These are phyloP conservation scores for Lepisosteus osseus DNA, from an alignment of 2,113 vertebrate genomes.

Conservation along the genomic window DNA sequence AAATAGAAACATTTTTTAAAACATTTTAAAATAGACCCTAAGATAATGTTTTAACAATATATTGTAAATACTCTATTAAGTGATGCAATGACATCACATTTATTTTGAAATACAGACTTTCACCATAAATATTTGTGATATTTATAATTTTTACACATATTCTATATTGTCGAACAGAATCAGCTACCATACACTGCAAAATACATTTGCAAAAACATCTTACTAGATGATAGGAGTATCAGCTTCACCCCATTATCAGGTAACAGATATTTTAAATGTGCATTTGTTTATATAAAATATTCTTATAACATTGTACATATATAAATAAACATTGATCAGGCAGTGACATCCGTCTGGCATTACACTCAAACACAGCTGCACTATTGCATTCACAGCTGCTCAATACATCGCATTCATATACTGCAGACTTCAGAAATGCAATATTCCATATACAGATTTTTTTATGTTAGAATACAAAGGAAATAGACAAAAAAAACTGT, in stretches of 20 bases:
- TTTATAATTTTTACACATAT: constrained; percentile 35
- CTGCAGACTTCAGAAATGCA: not conserved
- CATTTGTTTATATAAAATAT: not conserved
- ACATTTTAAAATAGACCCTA: not conserved
- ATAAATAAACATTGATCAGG: constrained; percentile 18
- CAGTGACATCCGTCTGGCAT: constrained; percentile 22
- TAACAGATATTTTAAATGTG: constrained; percentile 12
- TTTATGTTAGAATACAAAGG: not conserved
- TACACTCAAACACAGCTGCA: constrained; percentile 15
- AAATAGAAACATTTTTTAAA: too few relatives aligned
- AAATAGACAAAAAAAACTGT: not conserved
- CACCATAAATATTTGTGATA: constrained; percentile 38
- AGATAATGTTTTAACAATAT: constrained; percentile 14
- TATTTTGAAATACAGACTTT: constrained; percentile 34
- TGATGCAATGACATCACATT: constrained; percentile 25
- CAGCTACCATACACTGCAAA: constrained; percentile 34
- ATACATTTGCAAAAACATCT: constrained; percentile 32
- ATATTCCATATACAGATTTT: not conserved
- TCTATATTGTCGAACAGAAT: constrained; percentile 25
- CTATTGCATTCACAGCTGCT: not conserved
- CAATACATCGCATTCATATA: not conserved
- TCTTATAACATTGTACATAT: constrained; percentile 12
- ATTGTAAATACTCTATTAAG: constrained; percentile 25
- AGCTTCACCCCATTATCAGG: constrained; percentile 12
- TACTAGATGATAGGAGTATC: constrained; percentile 30